These are phyloP conservation scores for Lasius fuliginosus DNA, from an alignment of 2,888 invertebrate genomes.

Conservation along the genomic window DNA sequence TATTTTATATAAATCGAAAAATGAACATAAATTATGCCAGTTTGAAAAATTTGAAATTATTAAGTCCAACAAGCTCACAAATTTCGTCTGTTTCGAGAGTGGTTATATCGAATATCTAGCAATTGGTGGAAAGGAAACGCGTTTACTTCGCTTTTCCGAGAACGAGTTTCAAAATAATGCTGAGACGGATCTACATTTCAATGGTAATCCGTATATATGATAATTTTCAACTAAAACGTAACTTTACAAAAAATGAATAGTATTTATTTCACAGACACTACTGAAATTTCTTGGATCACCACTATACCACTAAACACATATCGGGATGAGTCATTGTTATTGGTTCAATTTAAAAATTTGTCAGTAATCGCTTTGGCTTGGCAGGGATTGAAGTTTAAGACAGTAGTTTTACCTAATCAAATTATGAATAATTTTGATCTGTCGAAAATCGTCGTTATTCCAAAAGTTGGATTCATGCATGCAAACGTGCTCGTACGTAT, in stretches of 20 bases:
- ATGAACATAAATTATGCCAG: constrained; percentile 50
- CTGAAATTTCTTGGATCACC: constrained; percentile 74
- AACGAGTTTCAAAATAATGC: constrained; percentile 72
- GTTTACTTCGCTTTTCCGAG: constrained; percentile 73
- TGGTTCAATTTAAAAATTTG: constrained; percentile 83
- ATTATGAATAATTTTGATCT: constrained; percentile 73
- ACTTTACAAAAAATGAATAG: neutral
- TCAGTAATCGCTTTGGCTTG: constrained; percentile 76
- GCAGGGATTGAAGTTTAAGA: constrained; percentile 75
- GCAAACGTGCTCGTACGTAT: constrained; percentile 75
- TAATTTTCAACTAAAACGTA: neutral
- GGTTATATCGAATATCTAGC: constrained; percentile 78
- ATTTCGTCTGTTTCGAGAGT: constrained; percentile 80
- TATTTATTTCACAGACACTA: constrained; percentile 69
- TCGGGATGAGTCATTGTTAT: constrained; percentile 86
- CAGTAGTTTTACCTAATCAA: constrained; percentile 65
- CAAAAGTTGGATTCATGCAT: constrained; percentile 78
- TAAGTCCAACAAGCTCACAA: constrained; percentile 69
- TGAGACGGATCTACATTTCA: constrained; percentile 72
- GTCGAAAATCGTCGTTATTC: constrained; percentile 73
- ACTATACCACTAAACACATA: constrained; percentile 84
- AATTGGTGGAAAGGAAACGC: constrained; percentile 74
- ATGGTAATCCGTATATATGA: constrained; percentile 66
- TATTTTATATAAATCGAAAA: constrained; percentile 74
- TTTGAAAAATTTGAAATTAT: constrained; percentile 71